These are phyloP conservation scores for Ecliptopera silaceata DNA, from an alignment of 2,888 invertebrate genomes.

Conservation along the genomic window DNA sequence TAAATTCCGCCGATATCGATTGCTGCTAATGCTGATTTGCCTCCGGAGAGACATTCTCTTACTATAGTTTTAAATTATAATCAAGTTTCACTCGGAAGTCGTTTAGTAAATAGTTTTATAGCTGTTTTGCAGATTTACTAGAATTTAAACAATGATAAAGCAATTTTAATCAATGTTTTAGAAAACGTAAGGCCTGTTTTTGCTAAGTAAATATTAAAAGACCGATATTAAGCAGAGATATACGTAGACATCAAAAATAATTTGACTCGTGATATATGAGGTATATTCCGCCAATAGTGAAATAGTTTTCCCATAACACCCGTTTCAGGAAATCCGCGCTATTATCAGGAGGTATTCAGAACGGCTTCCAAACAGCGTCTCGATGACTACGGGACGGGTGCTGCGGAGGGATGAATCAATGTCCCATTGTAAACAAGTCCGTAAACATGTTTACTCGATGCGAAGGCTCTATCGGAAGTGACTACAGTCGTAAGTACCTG, in stretches of 20 bases:
- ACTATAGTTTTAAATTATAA: too few relatives aligned
- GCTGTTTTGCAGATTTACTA: too few relatives aligned
- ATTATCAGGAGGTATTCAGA: not conserved
- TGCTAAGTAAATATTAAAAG: too few relatives aligned
- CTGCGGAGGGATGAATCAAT: slow-evolving; percentile 15
- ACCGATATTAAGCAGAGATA: too few relatives aligned
- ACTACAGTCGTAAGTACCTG: not conserved
- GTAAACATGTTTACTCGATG: slow-evolving; percentile 51
- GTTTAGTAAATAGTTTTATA: too few relatives aligned
- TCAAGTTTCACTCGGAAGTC: too few relatives aligned
- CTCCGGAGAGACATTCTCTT: too few relatives aligned
- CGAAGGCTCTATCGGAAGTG: slow-evolving; percentile 12
- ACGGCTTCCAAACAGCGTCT: slow-evolving; percentile 1
- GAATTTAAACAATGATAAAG: too few relatives aligned
- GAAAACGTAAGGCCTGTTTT: too few relatives aligned
- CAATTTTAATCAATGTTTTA: too few relatives aligned
- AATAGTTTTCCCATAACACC: not conserved
- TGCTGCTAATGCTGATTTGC: not conserved
- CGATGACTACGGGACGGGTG: slow-evolving; percentile 10
- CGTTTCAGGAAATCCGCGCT: not conserved
- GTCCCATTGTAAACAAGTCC: slow-evolving; percentile 38
- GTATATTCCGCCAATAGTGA: not conserved
- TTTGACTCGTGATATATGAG: not conserved
- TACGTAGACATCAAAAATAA: too few relatives aligned
- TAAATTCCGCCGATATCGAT: not conserved